Evolutionary conservation across 1,140 invertebrate genomes (phyloP), one percentile per base, ranked within the genome.

Genomic region (Bombus ignitus): DNA sequence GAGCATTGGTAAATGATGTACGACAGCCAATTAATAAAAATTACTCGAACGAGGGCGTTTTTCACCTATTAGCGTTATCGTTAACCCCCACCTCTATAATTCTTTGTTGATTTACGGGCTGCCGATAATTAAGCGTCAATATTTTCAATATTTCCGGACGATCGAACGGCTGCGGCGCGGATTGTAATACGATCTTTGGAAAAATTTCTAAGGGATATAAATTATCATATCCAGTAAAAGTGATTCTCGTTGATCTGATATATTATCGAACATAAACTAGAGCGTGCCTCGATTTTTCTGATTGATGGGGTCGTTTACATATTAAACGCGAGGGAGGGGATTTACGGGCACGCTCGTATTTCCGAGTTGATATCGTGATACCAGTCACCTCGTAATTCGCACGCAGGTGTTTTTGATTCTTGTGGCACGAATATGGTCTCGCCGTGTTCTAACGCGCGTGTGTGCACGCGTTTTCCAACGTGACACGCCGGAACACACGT

Each of bases 391-490:
- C 85, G 81, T 87, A 87, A 82, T 87, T 87, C 70, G 75, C 85
- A 73, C 85, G 85, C 85, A 87, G 85, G 85, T 87, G 85, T 66
- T 87, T 76, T 83, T 87, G 85, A 87, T 87, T 87, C 85, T 87
- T 83, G 81, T 35, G 81, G 74, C 81, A 57, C 66, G 85, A 71
- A 82, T 32, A 70, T 25, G 47, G n/a, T 37, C n/a, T 32, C 28
- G 25, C 22, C 35, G 79, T 72, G 47, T 22, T 53, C 18, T 22
- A 53, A 53, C 47, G 37, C 68, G 9, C 9, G 62, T 25, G 28
- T 39, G 42, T 44, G 53, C 72, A 74, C 72, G 72, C 57, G 76
- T 75, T 75, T 37, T 57, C 71, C 71, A 73, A 9, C 66, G 28
- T 13, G 18, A 70, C 39, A n/a, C 39, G 32, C 32, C 0, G 5